phyloP scores from a whole-genome alignment of 1,140 invertebrate genomes.

The Orchesella cincta region DNA sequence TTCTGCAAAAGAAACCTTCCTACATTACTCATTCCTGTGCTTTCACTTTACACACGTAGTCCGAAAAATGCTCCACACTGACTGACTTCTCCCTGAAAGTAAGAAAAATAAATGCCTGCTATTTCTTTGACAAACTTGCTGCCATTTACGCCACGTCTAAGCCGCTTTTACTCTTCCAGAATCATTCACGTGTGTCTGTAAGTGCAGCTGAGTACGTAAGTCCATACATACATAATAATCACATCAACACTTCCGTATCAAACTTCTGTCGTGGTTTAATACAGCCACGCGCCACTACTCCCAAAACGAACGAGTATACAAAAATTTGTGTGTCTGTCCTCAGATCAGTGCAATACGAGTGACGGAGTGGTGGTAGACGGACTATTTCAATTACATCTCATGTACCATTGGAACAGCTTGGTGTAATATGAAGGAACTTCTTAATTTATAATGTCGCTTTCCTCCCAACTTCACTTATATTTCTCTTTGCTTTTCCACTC shows the following conservation, averaged over 20 bases:
- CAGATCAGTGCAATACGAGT: neutral
- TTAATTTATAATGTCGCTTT: neutral
- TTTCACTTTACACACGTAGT: too few relatives aligned
- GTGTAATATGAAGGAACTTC: neutral
- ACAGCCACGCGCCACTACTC: too few relatives aligned
- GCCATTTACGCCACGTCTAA: slow-evolving; percentile 4
- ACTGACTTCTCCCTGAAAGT: neutral
- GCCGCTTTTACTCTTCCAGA: neutral
- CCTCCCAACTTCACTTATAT: neutral
- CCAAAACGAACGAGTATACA: neutral
- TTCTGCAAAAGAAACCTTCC: neutral
- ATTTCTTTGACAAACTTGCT: slow-evolving; percentile 23
- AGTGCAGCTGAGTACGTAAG: neutral
- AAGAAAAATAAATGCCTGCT: slow-evolving; percentile 9
- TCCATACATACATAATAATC: slow-evolving; percentile 8
- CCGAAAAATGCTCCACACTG: too few relatives aligned
- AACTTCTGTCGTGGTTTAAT: neutral
- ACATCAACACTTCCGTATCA: slow-evolving; percentile 9
- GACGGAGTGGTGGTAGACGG: neutral
- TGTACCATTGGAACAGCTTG: neutral
- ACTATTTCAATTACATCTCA: neutral
- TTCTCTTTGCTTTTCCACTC: neutral
- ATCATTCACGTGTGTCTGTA: neutral
- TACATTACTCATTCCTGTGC: neutral
- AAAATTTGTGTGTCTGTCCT: neutral